A percentile compares a stretch with the other conserved stretches of the same genome.
phyloP scores from a whole-genome alignment of 2,888 invertebrate species.

The Drosophila nr. perissopoda region DNA sequence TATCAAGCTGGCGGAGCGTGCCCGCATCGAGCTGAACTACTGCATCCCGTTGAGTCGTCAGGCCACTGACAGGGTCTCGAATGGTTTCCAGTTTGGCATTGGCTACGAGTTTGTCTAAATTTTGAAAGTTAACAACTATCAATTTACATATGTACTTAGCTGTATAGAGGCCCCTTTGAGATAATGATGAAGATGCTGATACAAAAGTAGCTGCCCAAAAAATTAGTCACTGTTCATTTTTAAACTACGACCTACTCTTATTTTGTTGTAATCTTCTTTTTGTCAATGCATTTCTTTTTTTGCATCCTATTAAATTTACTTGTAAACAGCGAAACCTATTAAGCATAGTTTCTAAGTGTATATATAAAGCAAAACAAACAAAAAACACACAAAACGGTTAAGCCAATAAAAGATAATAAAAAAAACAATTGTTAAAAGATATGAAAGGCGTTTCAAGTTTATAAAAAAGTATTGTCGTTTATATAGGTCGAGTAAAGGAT shows the following conservation, averaged over 20 bases:
- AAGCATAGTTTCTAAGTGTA: slow-evolving; percentile 62
- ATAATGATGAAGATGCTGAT: not conserved
- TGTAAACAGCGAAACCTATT: slow-evolving; percentile 45
- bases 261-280: slow-evolving; percentile 52
- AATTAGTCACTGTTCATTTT: slow-evolving; percentile 35
- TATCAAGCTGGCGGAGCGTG: slow-evolving; percentile 92
- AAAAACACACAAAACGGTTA: slow-evolving; percentile 17
- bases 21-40: slow-evolving; percentile 98
- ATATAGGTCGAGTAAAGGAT: slow-evolving; percentile 1
- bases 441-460: not conserved
- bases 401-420: slow-evolving; percentile 16
- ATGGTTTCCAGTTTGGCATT: slow-evolving; percentile 93
- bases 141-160: slow-evolving; percentile 41
- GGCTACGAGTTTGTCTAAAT: slow-evolving; percentile 91
- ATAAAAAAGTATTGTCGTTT: slow-evolving; percentile 1
- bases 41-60: slow-evolving; percentile 91
- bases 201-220: slow-evolving; percentile 22
- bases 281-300: slow-evolving; percentile 67
- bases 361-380: slow-evolving; percentile 36
- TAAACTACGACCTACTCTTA: slow-evolving; percentile 17
- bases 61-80: slow-evolving; percentile 88
- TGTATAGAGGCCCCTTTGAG: slow-evolving; percentile 13
- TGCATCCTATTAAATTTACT: slow-evolving; percentile 55
- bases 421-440: slow-evolving; percentile 20
- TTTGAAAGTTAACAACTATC: not conserved